Percentiles rank a stretch among this genome's conserved stretches.
phyloP scores from a whole-genome alignment of 2,797 vertebrate genomes.

The Nannoperca australis region DNA sequence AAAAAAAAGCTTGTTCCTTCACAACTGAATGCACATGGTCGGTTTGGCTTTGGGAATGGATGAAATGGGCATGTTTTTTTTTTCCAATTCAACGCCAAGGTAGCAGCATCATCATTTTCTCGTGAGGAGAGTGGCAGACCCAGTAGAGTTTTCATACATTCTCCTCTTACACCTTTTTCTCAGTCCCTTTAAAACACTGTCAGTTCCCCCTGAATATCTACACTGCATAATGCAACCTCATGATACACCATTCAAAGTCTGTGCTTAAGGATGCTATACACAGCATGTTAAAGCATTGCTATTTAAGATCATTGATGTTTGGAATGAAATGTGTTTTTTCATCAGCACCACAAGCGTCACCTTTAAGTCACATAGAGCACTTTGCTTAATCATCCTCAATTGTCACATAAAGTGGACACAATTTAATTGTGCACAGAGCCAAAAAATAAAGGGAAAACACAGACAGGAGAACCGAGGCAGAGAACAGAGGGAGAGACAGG shows the following conservation, averaged over 20 bases:
- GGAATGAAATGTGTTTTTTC: slow-evolving; percentile 30
- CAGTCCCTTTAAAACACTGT: not conserved
- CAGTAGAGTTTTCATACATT: slow-evolving; percentile 33
- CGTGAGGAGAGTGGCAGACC: slow-evolving; percentile 30
- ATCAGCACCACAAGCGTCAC: not conserved
- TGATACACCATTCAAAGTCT: slow-evolving; percentile 1
- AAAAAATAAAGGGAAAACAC: slow-evolving; percentile 15
- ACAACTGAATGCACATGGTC: slow-evolving; percentile 31
- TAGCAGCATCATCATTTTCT: slow-evolving; percentile 45
- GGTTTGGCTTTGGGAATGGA: slow-evolving; percentile 35
- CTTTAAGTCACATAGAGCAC: slow-evolving; percentile 6
- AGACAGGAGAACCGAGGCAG: slow-evolving; percentile 4
- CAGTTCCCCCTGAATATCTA: slow-evolving; percentile 13
- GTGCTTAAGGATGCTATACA: not conserved
- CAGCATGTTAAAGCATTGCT: not conserved
- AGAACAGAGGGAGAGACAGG: slow-evolving; percentile 43
- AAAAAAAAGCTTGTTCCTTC: slow-evolving; percentile 24
- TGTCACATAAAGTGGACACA: slow-evolving; percentile 28
- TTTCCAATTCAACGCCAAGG: slow-evolving; percentile 18
- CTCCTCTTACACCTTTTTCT: slow-evolving; percentile 16
- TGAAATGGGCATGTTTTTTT: slow-evolving; percentile 34
- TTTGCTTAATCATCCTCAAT: slow-evolving; percentile 45
- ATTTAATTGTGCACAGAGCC: slow-evolving; percentile 19
- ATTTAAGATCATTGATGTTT: slow-evolving; percentile 14
- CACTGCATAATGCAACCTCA: not conserved